Base-by-base conservation (phyloP, 2,113 vertebrate species). In the Paralichthys olivaceus region DNA sequence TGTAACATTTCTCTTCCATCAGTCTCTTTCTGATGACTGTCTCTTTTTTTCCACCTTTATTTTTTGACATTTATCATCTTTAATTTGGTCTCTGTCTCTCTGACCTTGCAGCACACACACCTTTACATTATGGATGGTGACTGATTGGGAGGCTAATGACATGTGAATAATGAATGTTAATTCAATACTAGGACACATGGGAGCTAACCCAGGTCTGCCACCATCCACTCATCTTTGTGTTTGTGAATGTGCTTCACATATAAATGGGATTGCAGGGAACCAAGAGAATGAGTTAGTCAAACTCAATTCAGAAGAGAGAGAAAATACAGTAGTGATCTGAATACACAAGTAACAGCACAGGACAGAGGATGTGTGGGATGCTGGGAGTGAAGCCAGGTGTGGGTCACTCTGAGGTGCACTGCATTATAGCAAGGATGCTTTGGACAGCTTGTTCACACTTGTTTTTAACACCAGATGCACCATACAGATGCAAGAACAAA, bases 151-250 rank as follows among this genome's bases (percentile, higher is more conserved):
- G 37, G 29, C 61, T 65, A 79, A 87, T 65, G 76, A 79, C 73
- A 65, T 40, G 77, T 85, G 72, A 89, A 87, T 83, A 75, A 75
- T 77, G 53, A 54, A 85, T 87, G 73, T 72, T 77, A 76, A 79
- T 66, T 69, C 69, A 87, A 85, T 70, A 77, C 71, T 67, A 71
- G 63, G 34, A 63, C 77, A 67, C 71, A 67, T 29, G 72, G 69
- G 71, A 59, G 59, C 57, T 61, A 45, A 60, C n/a, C 68, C 15
- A 65, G 64, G 61, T 32, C 74, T 63, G 45, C 2, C 55, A 65
- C 72, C 25, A 40, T 55, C 19, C n/a, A 53, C 67, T 80, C 61
- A 61, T 4, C 28, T 40, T 9, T 40, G 4, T 61, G 66, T 17
- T 72, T 40, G 37, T 12, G 37, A 40, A 11, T 4, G 58, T 26